Evolutionary conservation across 53 echinoderm and acorn worm genomes (phyloP), one percentile per base, ranked within the genome.

Genomic region (Stichopus horrens): DNA sequence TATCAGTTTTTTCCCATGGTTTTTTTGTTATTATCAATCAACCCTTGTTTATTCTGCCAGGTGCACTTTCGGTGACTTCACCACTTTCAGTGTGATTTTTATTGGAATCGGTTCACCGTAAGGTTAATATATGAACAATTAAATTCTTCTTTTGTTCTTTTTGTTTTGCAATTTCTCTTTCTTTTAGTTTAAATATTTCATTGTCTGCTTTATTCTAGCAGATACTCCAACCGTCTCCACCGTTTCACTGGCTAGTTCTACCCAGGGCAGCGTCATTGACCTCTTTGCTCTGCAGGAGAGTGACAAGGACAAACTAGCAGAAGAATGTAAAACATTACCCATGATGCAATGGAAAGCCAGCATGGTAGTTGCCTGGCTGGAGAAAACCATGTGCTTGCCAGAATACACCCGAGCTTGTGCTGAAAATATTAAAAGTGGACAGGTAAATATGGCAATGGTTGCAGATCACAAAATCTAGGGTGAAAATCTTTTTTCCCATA

Each of bases 261-360:
- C 91, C 52, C 90, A 92, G 75, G 87, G 91, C 65, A 94, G 91
- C 88, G 90, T 88, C 57, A 90, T 93, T 51, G 96, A 93, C 80
- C 92, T 91, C 7, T 87, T 92, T 75, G 92, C 90, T 13, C 67
- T 97, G 73, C 93, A 95, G 19, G 95, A 97, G 59, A 90, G 93
- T 54, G 98, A 97, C 83, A 97, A 95, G 74, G 90, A 90, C 5
- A 83, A 93, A 56, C 93, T 97, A 55, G 94, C 95, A 0, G 94
- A 95, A 90, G 90, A 95, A 63, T 94, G 95, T 89, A 94, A 93
- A 83, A 77, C 76, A n/a, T 91, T 91, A 7, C 93, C 95, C 56
- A 97, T 97, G 98, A 86, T 92, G 20, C 95, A 95, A 23, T 97
- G 98, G 98, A 97, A 94, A 76, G 98, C 98, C 67, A 94, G 91